Evolutionary conservation across 2,113 vertebrate genomes (phyloP).

Genomic region (Myodes glareolus): DNA sequence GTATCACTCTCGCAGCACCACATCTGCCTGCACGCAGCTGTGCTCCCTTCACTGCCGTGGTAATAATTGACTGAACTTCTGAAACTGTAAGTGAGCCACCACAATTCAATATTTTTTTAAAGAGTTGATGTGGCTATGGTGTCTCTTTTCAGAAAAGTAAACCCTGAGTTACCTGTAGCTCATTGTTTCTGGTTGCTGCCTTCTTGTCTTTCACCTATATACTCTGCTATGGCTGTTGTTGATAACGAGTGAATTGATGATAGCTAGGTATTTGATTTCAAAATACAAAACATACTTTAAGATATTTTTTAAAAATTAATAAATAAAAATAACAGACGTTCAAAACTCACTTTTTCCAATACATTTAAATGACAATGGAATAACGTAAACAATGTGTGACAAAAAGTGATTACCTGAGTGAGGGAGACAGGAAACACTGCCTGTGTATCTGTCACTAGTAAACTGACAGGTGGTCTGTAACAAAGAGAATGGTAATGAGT

Average conservation of each 20-base stretch:
- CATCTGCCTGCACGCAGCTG: accelerated
- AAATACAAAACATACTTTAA: not conserved
- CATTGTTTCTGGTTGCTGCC: not conserved
- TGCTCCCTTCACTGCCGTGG: not conserved
- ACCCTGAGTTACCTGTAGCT: not conserved
- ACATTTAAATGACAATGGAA: not conserved
- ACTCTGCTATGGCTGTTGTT: not conserved
- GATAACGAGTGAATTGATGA: not conserved
- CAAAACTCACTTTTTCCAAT: not conserved
- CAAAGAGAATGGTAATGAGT: not conserved
- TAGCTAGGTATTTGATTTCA: not conserved
- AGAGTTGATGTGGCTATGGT: not conserved
- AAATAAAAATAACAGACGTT: not conserved
- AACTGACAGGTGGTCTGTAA: not conserved
- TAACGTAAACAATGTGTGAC: not conserved
- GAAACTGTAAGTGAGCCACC: not conserved
- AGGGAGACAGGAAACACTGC: not conserved
- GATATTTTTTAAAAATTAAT: not conserved
- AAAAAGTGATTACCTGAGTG: not conserved
- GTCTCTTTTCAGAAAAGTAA: not conserved
- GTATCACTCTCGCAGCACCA: not conserved
- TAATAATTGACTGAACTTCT: not conserved
- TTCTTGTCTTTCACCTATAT: not conserved
- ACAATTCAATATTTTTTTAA: not conserved
- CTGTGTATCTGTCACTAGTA: not conserved